Conservation (phyloP, 2,113 vertebrate species). For the Rhea americana region DNA sequence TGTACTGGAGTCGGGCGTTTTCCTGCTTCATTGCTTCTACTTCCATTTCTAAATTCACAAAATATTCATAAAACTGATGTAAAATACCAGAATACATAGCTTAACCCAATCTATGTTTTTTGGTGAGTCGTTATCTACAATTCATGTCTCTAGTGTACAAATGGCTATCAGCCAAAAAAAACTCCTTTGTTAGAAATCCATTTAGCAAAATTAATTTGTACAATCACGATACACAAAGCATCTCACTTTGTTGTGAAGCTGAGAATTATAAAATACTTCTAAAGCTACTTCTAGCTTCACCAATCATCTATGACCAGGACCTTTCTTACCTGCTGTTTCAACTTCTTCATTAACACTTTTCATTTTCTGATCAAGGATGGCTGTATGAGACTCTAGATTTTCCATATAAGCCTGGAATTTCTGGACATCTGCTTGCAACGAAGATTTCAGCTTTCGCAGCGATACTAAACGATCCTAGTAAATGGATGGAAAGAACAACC, state of each 20-base stretch:
- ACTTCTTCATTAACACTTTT: slow-evolving; percentile 81
- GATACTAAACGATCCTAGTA: slow-evolving; percentile 87
- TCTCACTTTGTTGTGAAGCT: not conserved
- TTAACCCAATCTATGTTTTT: not conserved
- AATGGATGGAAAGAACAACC: not conserved
- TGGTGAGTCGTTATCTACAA: not conserved
- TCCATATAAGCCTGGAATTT: slow-evolving; percentile 87
- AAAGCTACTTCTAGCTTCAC: not conserved
- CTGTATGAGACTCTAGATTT: slow-evolving; percentile 83
- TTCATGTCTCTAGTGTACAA: not conserved
- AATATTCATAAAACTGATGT: not conserved
- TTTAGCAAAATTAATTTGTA: not conserved
- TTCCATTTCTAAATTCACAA: slow-evolving; percentile 79
- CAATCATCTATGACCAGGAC: not conserved
- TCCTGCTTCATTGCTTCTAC: slow-evolving; percentile 86
- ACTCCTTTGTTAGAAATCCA: not conserved
- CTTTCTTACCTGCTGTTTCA: slow-evolving; percentile 79
- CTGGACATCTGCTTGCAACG: slow-evolving; percentile 88
- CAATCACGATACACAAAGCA: not conserved
- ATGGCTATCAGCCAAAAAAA: not conserved
- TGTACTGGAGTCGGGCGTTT: slow-evolving; percentile 80
- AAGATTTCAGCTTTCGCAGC: slow-evolving; percentile 80
- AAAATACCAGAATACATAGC: not conserved
- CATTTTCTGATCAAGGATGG: slow-evolving; percentile 81
- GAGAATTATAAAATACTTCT: not conserved